Evolutionary conservation across 64 coral and sea anemone genomes (phyloP).

Genomic region (Porites lutea): DNA sequence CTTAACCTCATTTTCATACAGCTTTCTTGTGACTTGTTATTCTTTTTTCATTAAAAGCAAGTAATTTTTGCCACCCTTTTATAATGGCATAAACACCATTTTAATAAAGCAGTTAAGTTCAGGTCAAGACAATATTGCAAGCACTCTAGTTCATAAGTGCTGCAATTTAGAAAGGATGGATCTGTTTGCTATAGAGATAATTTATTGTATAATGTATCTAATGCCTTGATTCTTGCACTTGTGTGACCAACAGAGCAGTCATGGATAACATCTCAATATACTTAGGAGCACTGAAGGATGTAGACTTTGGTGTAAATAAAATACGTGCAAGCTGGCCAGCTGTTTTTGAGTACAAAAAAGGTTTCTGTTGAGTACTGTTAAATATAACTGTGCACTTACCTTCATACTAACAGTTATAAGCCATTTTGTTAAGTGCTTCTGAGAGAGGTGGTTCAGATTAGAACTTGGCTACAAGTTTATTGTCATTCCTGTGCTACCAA

Average conservation of each 20-base stretch:
- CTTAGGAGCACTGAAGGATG: conserved; percentile 57
- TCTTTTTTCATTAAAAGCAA: neutral
- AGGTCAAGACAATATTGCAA: too few species aligned
- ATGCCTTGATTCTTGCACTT: neutral
- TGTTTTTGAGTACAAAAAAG: neutral
- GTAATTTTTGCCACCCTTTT: neutral
- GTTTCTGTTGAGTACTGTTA: neutral
- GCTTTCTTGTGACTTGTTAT: neutral
- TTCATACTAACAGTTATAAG: conserved; percentile 35
- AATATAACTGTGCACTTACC: neutral
- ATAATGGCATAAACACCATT: too few species aligned
- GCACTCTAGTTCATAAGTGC: too few species aligned
- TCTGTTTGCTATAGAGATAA: conserved; percentile 22
- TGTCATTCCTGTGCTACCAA: conserved; percentile 41
- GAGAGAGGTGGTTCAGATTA: neutral
- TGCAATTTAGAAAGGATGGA: neutral
- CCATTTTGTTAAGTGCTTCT: conserved; percentile 12
- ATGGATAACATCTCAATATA: conserved; percentile 40
- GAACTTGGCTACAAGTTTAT: neutral
- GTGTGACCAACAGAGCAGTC: neutral
- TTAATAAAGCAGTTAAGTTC: neutral
- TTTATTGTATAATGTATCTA: neutral
- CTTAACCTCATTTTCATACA: neutral
- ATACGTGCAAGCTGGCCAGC: neutral
- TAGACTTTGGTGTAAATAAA: conserved; percentile 46